Conservation (phyloP, 2,888 invertebrate species). For the Lasioglossum morio region DNA sequence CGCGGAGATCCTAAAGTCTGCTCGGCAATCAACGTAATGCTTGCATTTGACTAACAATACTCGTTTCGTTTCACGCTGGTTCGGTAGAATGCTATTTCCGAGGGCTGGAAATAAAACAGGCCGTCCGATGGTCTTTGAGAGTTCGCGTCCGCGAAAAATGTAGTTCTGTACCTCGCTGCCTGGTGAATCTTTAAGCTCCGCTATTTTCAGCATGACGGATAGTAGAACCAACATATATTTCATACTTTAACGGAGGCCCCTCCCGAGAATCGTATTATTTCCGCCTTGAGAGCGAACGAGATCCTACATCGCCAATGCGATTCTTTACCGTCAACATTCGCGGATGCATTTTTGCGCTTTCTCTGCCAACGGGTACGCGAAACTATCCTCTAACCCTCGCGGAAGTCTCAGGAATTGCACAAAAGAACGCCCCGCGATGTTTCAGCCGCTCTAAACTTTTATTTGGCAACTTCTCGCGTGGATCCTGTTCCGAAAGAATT, state of each 20-base stretch:
- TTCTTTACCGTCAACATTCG: background rate
- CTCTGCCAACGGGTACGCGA: background rate
- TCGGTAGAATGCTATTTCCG: background rate
- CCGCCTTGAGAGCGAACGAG: background rate
- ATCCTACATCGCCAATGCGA: background rate
- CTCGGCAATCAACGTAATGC: constrained; percentile 48
- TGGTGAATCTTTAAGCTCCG: constrained; percentile 45
- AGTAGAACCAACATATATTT: background rate
- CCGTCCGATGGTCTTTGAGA: constrained; percentile 44
- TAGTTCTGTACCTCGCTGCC: constrained; percentile 3
- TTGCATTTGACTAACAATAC: constrained; percentile 28
- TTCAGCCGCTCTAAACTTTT: background rate
- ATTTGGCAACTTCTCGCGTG: background rate
- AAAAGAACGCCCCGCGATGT: background rate
- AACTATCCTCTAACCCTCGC: background rate
- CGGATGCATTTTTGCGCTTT: constrained; percentile 12
- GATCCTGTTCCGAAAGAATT: background rate
- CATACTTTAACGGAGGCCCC: background rate
- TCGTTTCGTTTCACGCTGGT: constrained; percentile 16
- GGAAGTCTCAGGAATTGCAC: background rate
- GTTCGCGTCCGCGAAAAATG: constrained; percentile 17
- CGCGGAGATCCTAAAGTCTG: background rate
- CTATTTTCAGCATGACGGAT: background rate
- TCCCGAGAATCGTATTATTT: constrained; percentile 20
- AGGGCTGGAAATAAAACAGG: constrained; percentile 31